phyloP scores from a whole-genome alignment of 1,140 invertebrate species.

The Lasaia peninsularis region DNA sequence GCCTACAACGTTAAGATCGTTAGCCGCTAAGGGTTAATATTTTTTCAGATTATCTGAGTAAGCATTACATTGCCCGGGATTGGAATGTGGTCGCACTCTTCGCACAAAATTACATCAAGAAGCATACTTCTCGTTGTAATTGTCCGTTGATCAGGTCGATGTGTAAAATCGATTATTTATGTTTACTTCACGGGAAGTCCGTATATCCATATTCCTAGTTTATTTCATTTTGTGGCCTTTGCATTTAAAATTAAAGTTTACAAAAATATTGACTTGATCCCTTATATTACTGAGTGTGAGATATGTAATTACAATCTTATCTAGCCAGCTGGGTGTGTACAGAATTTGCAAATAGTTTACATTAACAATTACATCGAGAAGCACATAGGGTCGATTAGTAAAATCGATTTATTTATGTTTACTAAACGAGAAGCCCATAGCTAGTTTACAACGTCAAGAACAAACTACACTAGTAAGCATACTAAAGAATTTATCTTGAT shows the following conservation, averaged over 20 bases:
- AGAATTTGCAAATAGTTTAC: slow-evolving; percentile 11
- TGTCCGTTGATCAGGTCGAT: neutral
- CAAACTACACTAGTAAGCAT: slow-evolving; percentile 39
- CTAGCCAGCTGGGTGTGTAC: neutral
- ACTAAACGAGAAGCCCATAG: slow-evolving; percentile 15
- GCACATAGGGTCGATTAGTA: slow-evolving; percentile 4
- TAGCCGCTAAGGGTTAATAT: too few species aligned
- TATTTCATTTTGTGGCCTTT: neutral
- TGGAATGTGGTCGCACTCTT: too few species aligned
- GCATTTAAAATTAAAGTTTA: too few species aligned
- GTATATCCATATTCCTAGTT: slow-evolving; percentile 5
- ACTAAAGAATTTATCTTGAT: too few species aligned
- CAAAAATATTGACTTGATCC: too few species aligned
- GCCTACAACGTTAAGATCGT: too few species aligned
- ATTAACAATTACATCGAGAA: slow-evolving; percentile 8
- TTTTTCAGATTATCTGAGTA: too few species aligned
- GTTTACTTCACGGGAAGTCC: slow-evolving; percentile 13
- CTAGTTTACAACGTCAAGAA: slow-evolving; percentile 23
- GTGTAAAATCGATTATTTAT: slow-evolving; percentile 12
- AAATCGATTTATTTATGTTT: slow-evolving; percentile 11
- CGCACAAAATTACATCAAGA: too few species aligned
- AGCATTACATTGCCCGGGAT: too few species aligned
- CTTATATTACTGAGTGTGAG: too few species aligned
- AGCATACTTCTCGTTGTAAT: too few species aligned
- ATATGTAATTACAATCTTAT: neutral